phyloP scores from a whole-genome alignment of 2,113 vertebrate species.

The Vulpes ferrilata region DNA sequence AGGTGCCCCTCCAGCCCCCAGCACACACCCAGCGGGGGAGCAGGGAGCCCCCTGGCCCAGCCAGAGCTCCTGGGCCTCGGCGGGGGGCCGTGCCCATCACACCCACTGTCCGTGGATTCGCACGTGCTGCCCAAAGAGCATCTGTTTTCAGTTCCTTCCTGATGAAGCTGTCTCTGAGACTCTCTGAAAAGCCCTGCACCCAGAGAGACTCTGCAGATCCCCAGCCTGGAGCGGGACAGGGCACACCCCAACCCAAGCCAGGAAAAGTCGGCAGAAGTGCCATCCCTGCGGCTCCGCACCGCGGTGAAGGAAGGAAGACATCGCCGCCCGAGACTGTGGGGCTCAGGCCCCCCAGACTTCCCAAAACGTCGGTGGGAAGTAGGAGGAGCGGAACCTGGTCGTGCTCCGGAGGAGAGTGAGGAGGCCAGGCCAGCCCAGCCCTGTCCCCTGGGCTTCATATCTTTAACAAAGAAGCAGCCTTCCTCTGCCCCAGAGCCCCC shows the following conservation, averaged over 20 bases:
- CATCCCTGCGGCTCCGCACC: accelerated
- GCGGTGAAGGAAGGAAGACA: accelerated
- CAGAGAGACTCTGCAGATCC: not conserved
- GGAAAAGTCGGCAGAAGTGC: not conserved
- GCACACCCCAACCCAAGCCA: not conserved
- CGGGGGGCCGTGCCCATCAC: accelerated
- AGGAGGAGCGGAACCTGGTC: not conserved
- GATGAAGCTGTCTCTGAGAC: not conserved
- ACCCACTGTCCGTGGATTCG: accelerated
- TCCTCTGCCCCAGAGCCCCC: accelerated
- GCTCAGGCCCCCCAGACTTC: not conserved
- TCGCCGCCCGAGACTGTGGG: not conserved
- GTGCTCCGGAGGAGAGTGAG: accelerated
- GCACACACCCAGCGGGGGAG: too few species aligned
- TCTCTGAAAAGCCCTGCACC: not conserved
- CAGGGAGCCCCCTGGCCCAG: accelerated
- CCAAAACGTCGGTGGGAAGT: not conserved
- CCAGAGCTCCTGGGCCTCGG: not conserved
- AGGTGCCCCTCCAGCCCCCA: not conserved
- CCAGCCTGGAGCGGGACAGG: not conserved
- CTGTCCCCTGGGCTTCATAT: not conserved
- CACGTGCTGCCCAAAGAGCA: accelerated
- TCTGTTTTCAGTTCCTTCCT: accelerated
- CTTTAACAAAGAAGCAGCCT: not conserved
- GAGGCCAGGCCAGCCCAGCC: too few species aligned